phyloP scores from a whole-genome alignment of 2,113 vertebrate genomes.

The Uropsilus gracilis region DNA sequence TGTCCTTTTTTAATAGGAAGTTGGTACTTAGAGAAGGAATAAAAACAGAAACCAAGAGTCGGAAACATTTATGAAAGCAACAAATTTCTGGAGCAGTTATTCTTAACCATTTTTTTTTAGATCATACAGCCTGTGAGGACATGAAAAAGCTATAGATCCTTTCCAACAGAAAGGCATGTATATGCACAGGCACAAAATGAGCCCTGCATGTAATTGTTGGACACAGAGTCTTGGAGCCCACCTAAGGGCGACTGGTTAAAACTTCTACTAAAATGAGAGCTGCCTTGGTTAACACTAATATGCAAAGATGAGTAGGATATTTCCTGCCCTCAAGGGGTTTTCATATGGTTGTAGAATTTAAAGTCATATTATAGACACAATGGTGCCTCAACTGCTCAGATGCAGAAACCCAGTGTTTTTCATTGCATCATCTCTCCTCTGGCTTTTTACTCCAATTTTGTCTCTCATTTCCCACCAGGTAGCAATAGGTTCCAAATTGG shows the following conservation, averaged over 20 bases:
- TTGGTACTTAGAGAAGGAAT: constrained; percentile 56
- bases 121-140: not conserved
- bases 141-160: not conserved
- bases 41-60: constrained; percentile 52
- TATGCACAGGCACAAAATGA: not conserved
- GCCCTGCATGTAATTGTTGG: not conserved
- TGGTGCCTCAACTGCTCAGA: not conserved
- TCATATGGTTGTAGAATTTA: not conserved
- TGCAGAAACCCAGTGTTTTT: not conserved
- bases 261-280: not conserved
- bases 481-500: not conserved
- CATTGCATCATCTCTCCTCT: not conserved
- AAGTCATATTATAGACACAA: not conserved
- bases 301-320: not conserved
- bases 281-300: not conserved
- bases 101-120: not conserved
- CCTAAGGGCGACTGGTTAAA: not conserved
- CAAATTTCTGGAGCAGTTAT: constrained; percentile 60
- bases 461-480: not conserved
- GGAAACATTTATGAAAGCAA: constrained; percentile 56
- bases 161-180: not conserved
- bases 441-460: not conserved
- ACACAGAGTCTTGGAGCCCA: not conserved
- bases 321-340: constrained; percentile 43
- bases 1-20: constrained; percentile 45